Evolutionary conservation across 2,888 invertebrate species (phyloP), one percentile per base, ranked within the genome.

Genomic region (Apotomis turbidana): DNA sequence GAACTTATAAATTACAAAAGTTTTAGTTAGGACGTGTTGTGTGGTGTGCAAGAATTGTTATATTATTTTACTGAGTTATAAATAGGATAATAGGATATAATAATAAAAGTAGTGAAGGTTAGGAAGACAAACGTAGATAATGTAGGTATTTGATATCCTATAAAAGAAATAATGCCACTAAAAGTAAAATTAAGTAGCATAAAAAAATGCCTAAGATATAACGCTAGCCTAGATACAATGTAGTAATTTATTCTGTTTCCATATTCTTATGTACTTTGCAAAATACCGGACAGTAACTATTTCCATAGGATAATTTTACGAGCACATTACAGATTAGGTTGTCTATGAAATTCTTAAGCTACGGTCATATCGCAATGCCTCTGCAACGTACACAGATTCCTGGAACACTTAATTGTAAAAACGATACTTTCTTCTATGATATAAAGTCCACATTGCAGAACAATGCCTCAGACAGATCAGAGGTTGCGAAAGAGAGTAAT

Each of bases 311-410:
- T 58, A 68, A 68, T 59, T 72, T 72, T 72, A 76, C 73, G 76
- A 80, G 79, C 78, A 78, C 80, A 81, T 81, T 79, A 80, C 75
- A 77, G 79, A 79, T 27, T 72, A 74, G 78, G 76, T 80, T 81
- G 81, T 87, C 82, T 80, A 85, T 82, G 85, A 88, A 84, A 86
- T 85, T 87, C 81, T 84, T 85, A 86, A 87, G 83, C 80, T 82
- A 78, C 79, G 80, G 83, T 77, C 80, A 83, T 83, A 85, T 85
- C 27, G 5, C 8, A 57, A 57, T n/a, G n/a, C 55, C n/a, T n/a
- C 46, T 15, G 36, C 15, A 57, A 46, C 55, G 27, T 49, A 55
- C 44, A 44, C 54, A 46, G n/a, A 8, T 46, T 44, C 1, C n/a
- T 55, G 12, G 15, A 15, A 27, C 9, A 5, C 6, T 41, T 36